Evolutionary conservation across 64 coral and sea anemone species (phyloP).

Genomic region (Pocillopora verrucosa): DNA sequence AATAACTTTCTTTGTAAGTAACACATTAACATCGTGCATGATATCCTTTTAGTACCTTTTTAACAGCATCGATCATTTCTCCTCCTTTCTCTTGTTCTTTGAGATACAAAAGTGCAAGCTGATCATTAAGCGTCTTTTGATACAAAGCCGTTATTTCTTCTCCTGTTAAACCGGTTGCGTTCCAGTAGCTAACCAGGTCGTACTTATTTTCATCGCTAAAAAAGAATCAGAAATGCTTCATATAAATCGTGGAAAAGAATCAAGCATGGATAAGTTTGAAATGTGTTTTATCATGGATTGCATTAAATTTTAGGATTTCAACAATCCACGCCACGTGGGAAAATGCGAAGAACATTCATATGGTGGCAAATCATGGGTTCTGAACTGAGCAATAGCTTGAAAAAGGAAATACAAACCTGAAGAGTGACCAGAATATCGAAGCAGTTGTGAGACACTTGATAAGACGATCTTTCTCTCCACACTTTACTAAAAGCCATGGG

Average conservation of each 20-base stretch:
- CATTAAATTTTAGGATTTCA: no score
- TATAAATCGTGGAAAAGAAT: background rate
- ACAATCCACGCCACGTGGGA: no score
- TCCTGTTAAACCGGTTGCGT: conserved; percentile 55
- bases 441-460: conserved; percentile 57
- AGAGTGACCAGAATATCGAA: conserved; percentile 65
- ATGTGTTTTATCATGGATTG: no score
- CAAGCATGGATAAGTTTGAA: background rate
- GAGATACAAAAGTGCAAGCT: conserved; percentile 60
- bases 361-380: background rate
- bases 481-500: conserved; percentile 72
- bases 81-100: conserved; percentile 41
- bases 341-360: background rate
- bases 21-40: no score
- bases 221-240: background rate
- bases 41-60: conserved; percentile 19
- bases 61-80: conserved; percentile 13
- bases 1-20: no score
- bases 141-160: conserved; percentile 62
- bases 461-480: conserved; percentile 65
- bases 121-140: conserved; percentile 67
- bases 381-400: background rate
- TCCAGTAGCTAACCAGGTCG: conserved; percentile 81
- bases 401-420: conserved; percentile 14
- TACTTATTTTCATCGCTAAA: conserved; percentile 58